These are phyloP conservation scores for Odontesthes bonariensis DNA, from an alignment of 2,113 vertebrate genomes.

Conservation along the genomic window DNA sequence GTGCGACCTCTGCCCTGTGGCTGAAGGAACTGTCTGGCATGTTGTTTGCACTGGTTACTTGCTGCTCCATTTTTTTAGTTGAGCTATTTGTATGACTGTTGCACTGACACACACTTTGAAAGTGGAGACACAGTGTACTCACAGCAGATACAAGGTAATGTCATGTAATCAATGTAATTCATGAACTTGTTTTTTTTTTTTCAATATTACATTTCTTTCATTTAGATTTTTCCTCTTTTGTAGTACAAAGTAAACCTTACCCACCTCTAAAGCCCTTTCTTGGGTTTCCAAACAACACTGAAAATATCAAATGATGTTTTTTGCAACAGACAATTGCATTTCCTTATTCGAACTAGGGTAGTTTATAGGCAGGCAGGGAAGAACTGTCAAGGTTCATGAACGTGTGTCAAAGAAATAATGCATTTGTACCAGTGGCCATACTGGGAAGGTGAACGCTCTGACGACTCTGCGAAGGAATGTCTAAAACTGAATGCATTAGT, in stretches of 20 bases:
- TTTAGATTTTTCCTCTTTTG: no score
- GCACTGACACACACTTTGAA: neutral
- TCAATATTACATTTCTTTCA: no score
- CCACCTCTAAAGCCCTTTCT: neutral
- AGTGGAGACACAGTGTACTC: neutral
- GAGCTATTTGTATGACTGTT: conserved; percentile 20
- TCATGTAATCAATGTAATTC: no score
- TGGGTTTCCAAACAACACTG: neutral
- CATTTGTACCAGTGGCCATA: conserved; percentile 16
- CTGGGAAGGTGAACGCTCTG: neutral
- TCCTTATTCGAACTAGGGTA: neutral
- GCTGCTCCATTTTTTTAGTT: conserved; percentile 8
- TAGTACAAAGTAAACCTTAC: neutral
- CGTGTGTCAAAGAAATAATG: neutral
- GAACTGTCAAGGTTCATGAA: neutral
- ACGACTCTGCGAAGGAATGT: conserved; percentile 14
- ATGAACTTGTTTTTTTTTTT: no score
- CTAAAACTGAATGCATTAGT: conserved; percentile 3
- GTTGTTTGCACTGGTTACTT: neutral
- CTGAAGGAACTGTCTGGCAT: conserved; percentile 20
- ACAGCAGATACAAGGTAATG: neutral
- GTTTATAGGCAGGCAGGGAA: conserved; percentile 14
- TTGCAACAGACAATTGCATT: conserved; percentile 28
- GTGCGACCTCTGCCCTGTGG: conserved; percentile 60
- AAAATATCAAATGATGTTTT: neutral